Base-by-base conservation (phyloP, 2,888 invertebrate genomes). In the Drosophila nigricruria region DNA sequence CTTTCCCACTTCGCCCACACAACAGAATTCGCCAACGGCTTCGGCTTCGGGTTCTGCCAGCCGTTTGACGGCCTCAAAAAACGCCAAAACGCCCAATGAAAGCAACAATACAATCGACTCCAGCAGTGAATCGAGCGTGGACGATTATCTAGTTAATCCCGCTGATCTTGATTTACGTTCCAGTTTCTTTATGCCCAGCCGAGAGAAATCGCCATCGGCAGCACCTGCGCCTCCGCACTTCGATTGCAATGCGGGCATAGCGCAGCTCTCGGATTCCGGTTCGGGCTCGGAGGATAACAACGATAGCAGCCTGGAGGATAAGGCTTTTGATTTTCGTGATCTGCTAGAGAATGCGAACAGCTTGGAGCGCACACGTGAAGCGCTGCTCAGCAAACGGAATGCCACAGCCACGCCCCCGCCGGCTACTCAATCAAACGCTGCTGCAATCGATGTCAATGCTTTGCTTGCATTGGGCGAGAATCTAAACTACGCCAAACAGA, bases 401-500 rank as follows among this genome's bases (percentile, higher is more conserved):
- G 77, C 69, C 32, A 80, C 71, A 6, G 63, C 56, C 27, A 67
- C 77, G 6, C 47, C 47, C 16, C 47, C 47, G 20, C 36, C 16
- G 50, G 49, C 54, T 61, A 53, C 54, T 61, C 50, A n/a, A 38
- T 20, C 30, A 69, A 74, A 92, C 92, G 53, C 67, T 62, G 81
- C 84, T 42, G 73, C 75, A 54, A 83, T 93, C 68, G 94, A 96
- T 93, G 94, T 96, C 20, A 94, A 94, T 57, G 94, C 95, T 86
- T 91, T 96, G 64, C 92, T 96, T 72, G 95, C 95, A 69, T 93
- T 95, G 83, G 96, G 96, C 66, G 96, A 96, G 82, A 89, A 78
- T 64, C 90, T 81, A 72, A 77, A 81, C 64, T 82, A 88, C 67
- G 68, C 74, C 56, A 91, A 54, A 38, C 50, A 52, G 34, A 52